Evolutionary conservation across 2,888 invertebrate species (phyloP).

Genomic region (Sarcophaga carnaria): DNA sequence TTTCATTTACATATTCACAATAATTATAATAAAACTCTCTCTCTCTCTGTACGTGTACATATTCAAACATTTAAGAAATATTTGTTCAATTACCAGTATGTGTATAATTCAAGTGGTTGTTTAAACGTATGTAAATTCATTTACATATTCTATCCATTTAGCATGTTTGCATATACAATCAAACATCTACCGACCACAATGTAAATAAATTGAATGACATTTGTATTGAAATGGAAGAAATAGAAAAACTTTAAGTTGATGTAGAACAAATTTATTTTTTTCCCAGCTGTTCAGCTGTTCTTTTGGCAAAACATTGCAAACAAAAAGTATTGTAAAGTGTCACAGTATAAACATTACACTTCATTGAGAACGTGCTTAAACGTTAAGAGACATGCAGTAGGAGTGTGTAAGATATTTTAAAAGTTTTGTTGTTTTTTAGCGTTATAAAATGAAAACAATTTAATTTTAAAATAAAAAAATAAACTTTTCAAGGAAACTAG

Average conservation of each 20-base stretch:
- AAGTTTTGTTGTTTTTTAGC: not conserved
- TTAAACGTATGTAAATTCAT: not conserved
- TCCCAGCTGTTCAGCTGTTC: not conserved
- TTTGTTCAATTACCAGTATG: too few relatives aligned
- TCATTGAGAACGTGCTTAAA: slow-evolving; percentile 2
- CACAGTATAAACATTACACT: slow-evolving; percentile 36
- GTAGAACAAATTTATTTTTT: not conserved
- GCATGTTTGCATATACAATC: not conserved
- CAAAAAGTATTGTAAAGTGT: slow-evolving; percentile 7
- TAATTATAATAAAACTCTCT: too few relatives aligned
- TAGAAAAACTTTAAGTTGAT: not conserved
- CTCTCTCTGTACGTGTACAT: too few relatives aligned
- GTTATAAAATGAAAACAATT: not conserved
- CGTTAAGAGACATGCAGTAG: not conserved
- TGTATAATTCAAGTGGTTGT: too few relatives aligned
- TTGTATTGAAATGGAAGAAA: not conserved
- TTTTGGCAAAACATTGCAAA: slow-evolving; percentile 2
- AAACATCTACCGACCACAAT: slow-evolving; percentile 2
- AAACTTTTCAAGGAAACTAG: not conserved
- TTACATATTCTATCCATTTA: not conserved
- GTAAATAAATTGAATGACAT: slow-evolving; percentile 18
- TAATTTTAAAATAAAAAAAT: not conserved
- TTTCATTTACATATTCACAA: too few relatives aligned
- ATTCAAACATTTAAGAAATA: too few relatives aligned
- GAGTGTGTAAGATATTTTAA: not conserved